A percentile compares a stretch with the other conserved stretches of the same genome.
Evolutionary conservation across 1,140 invertebrate genomes (phyloP).

Genomic region (Phenacoccus solenopsis): DNA sequence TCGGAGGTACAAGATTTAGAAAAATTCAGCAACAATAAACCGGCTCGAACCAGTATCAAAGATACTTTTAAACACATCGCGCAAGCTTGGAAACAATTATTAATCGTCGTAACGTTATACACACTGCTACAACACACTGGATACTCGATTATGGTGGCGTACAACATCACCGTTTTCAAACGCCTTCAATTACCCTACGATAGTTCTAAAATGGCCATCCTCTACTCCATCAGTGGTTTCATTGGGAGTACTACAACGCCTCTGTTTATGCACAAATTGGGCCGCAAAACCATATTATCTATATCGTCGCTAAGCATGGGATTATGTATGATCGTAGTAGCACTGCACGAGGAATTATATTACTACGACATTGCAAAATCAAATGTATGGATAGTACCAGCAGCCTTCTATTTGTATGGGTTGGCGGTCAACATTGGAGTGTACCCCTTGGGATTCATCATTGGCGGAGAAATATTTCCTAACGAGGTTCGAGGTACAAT

Average conservation of each 20-base stretch:
- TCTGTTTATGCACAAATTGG: not conserved
- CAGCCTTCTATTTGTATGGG: constrained; percentile 30
- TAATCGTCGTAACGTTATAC: not conserved
- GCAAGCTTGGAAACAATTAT: not conserved
- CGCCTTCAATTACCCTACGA: not conserved
- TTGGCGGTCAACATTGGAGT: constrained; percentile 32
- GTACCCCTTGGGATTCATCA: constrained; percentile 33
- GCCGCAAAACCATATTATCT: not conserved
- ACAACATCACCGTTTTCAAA: not conserved
- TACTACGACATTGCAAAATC: not conserved
- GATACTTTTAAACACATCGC: not conserved
- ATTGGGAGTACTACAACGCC: not conserved
- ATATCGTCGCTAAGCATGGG: constrained; percentile 11
- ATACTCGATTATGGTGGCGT: not conserved
- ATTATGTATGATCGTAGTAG: not conserved
- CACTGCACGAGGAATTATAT: not conserved
- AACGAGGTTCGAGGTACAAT: constrained; percentile 38
- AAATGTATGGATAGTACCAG: not conserved
- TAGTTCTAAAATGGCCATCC: not conserved
- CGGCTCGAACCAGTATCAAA: not conserved
- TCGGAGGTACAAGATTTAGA: not conserved
- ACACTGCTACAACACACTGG: not conserved
- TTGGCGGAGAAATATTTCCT: constrained; percentile 34
- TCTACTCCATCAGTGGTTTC: not conserved
- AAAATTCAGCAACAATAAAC: not conserved